phyloP scores from a whole-genome alignment of 2,888 invertebrate genomes.

The Tiphia femorata region DNA sequence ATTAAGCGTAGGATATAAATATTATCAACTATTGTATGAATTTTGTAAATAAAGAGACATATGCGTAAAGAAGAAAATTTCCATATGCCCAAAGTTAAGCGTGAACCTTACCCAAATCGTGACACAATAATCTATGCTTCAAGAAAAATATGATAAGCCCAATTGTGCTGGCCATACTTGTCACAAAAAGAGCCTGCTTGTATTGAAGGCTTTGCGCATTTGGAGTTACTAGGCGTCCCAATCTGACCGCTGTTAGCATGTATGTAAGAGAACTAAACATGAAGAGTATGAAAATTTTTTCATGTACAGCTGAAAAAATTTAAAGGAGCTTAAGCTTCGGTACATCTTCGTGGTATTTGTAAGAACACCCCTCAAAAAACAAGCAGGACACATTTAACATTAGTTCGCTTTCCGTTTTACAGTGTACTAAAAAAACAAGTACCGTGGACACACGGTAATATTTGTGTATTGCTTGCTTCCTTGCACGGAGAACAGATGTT shows the following conservation, averaged over 20 bases:
- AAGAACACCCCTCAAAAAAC: too few species aligned
- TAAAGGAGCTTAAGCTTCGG: too few species aligned
- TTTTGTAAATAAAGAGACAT: too few species aligned
- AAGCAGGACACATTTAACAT: too few species aligned
- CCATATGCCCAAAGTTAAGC: too few species aligned
- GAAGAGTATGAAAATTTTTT: conserved; percentile 92
- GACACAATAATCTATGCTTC: conserved; percentile 89
- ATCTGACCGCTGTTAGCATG: conserved; percentile 82
- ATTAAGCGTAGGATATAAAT: too few species aligned
- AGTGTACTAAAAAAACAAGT: too few species aligned
- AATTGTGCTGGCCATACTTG: conserved; percentile 83
- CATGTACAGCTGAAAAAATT: conserved; percentile 80
- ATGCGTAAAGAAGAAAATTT: too few species aligned
- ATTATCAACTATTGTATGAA: not conserved
- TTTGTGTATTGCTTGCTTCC: too few species aligned
- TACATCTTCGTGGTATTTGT: not conserved
- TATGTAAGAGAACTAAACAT: conserved; percentile 87
- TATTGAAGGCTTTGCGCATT: conserved; percentile 67
- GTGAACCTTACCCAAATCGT: conserved; percentile 86
- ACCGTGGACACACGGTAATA: too few species aligned
- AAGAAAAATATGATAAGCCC: conserved; percentile 90
- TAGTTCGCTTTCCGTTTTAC: too few species aligned
- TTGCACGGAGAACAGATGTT: too few species aligned
- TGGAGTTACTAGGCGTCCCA: conserved; percentile 69
- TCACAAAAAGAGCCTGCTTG: conserved; percentile 82